phyloP scores from a whole-genome alignment of 2,113 vertebrate species.

The Lota lota region DNA sequence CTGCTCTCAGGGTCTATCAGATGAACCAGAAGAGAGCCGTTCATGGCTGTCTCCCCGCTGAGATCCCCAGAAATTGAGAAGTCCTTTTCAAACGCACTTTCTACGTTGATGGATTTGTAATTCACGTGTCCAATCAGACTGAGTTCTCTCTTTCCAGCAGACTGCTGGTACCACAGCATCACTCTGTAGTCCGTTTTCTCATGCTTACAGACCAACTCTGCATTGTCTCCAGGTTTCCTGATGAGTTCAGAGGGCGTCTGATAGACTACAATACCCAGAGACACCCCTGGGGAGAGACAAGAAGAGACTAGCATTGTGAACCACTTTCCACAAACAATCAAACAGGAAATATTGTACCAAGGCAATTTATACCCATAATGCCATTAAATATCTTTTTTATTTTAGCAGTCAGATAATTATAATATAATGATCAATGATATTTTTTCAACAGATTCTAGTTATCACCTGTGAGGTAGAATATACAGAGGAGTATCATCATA shows the following conservation, averaged over 20 bases:
- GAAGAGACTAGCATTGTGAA: neutral
- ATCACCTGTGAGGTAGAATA: slow-evolving; percentile 26
- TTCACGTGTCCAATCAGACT: slow-evolving; percentile 40
- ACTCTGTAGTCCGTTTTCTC: slow-evolving; percentile 7
- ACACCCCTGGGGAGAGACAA: neutral
- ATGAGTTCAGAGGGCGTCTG: slow-evolving; percentile 35
- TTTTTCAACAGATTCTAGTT: no score
- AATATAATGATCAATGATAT: no score
- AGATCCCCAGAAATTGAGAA: slow-evolving; percentile 43
- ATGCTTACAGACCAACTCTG: slow-evolving; percentile 44
- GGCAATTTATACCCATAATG: neutral
- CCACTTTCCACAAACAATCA: neutral
- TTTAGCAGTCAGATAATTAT: neutral
- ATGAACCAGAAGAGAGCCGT: slow-evolving; percentile 4
- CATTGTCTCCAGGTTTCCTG: slow-evolving; percentile 1
- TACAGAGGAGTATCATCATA: slow-evolving; percentile 5
- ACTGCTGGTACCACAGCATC: slow-evolving; percentile 55
- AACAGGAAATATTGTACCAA: neutral
- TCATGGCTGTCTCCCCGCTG: slow-evolving; percentile 17
- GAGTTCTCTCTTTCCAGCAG: slow-evolving; percentile 30
- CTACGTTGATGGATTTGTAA: neutral
- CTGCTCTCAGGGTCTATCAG: neutral
- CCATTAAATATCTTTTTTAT: no score
- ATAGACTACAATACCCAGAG: slow-evolving; percentile 15
- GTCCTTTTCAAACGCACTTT: slow-evolving; percentile 1